A percentile compares a stretch with the other conserved stretches of the same genome.
phyloP scores from a whole-genome alignment of 1,140 invertebrate genomes.

The Gryon sp. region DNA sequence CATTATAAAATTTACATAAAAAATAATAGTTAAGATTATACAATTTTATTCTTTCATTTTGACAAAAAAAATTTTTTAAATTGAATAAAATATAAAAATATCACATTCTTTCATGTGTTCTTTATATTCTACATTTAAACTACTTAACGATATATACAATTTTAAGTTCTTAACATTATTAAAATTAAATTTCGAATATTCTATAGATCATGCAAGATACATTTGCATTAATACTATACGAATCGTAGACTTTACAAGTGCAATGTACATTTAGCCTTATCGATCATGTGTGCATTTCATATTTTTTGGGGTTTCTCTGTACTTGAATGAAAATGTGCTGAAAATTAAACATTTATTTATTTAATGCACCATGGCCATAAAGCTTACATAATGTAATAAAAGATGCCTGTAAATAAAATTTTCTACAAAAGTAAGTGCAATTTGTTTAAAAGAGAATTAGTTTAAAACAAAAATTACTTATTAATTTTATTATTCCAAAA shows the following conservation, averaged over 20 bases:
- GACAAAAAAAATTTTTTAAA: no score
- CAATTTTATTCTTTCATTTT: no score
- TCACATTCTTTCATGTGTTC: conserved; percentile 46
- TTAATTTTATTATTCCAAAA: no score
- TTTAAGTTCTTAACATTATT: no score
- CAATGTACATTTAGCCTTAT: conserved; percentile 52
- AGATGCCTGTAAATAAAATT: conserved; percentile 64
- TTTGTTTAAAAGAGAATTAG: no score
- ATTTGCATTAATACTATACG: conserved; percentile 12
- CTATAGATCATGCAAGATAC: no score
- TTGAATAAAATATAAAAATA: no score
- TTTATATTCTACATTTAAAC: conserved; percentile 30
- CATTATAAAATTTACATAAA: no score
- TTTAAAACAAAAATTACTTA: no score
- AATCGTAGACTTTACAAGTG: conserved; percentile 44
- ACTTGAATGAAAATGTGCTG: conserved; percentile 14
- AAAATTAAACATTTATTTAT: conserved; percentile 46
- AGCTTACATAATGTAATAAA: conserved; percentile 44
- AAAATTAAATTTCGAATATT: conserved; percentile 4
- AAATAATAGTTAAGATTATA: no score
- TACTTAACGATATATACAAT: no score
- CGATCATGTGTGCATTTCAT: conserved; percentile 60
- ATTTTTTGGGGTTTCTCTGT: conserved; percentile 20
- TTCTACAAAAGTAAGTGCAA: no score
- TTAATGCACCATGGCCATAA: conserved; percentile 66